A percentile compares a stretch with the other conserved stretches of the same genome.
Evolutionary conservation across 2,888 invertebrate genomes (phyloP).

Genomic region (Acanthosoma haemorrhoidale): DNA sequence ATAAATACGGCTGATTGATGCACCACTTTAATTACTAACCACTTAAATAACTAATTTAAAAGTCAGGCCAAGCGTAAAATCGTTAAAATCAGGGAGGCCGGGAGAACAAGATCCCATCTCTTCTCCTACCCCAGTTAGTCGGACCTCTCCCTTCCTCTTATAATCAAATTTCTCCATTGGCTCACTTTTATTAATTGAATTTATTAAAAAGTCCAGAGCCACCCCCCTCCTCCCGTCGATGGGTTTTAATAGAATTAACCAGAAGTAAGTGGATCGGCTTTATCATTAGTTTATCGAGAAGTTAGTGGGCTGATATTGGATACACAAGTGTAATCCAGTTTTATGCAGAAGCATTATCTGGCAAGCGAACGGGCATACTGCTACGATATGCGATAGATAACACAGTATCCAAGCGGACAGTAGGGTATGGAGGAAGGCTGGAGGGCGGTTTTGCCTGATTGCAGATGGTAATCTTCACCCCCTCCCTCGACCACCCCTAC

Average conservation of each 20-base stretch:
- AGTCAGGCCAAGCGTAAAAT: not conserved
- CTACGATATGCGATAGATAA: too few species aligned
- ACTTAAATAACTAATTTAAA: slow-evolving; percentile 12
- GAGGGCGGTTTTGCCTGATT: too few species aligned
- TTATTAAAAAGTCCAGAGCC: slow-evolving; percentile 15
- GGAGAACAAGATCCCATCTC: not conserved
- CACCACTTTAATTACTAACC: not conserved
- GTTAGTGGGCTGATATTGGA: too few species aligned
- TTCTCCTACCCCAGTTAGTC: not conserved
- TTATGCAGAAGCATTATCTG: not conserved
- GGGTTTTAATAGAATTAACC: not conserved
- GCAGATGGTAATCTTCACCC: not conserved
- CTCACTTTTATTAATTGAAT: slow-evolving; percentile 27
- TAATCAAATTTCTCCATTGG: slow-evolving; percentile 22
- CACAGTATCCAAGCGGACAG: too few species aligned
- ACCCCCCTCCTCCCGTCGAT: too few species aligned
- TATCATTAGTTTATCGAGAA: not conserved
- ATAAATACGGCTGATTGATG: not conserved
- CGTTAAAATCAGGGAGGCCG: not conserved
- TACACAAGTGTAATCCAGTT: not conserved
- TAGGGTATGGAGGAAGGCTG: too few species aligned
- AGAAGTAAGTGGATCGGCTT: not conserved
- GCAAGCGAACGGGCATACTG: too few species aligned
- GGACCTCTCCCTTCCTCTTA: not conserved
- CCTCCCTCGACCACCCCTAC: not conserved